These are phyloP conservation scores for Gymnosoma rotundatum DNA, from an alignment of 2,888 invertebrate species.

Conservation along the genomic window DNA sequence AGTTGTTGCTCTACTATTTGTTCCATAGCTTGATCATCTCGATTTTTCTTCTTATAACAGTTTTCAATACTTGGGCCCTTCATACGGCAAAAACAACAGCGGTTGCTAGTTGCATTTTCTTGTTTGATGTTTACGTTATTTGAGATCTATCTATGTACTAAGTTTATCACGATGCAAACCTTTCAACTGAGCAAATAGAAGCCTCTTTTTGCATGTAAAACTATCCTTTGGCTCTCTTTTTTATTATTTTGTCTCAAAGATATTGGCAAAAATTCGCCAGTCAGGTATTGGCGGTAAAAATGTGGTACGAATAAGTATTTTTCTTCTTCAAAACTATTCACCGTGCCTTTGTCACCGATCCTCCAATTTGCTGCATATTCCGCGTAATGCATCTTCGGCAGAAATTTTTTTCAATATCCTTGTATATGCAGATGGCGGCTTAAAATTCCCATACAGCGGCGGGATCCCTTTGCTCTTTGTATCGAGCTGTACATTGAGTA, in stretches of 20 bases:
- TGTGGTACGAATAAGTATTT: slow-evolving; percentile 10
- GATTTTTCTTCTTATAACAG: slow-evolving; percentile 25
- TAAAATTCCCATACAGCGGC: too few relatives aligned
- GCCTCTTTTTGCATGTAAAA: too few relatives aligned
- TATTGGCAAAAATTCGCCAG: background rate
- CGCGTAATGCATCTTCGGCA: slow-evolving; percentile 4
- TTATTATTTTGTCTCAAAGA: too few relatives aligned
- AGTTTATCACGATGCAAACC: slow-evolving; percentile 25
- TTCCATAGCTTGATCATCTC: background rate
- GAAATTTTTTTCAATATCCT: slow-evolving; percentile 15
- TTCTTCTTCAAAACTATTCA: too few relatives aligned
- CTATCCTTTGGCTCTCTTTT: too few relatives aligned
- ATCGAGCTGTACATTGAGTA: too few relatives aligned
- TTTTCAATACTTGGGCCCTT: slow-evolving; percentile 20
- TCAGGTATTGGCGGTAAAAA: slow-evolving; percentile 24
- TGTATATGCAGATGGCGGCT: background rate
- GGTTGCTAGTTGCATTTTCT: background rate
- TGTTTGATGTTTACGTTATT: slow-evolving; percentile 36
- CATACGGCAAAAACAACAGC: slow-evolving; percentile 13
- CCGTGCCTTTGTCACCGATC: too few relatives aligned
- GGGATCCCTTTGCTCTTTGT: too few relatives aligned
- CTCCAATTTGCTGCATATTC: too few relatives aligned
- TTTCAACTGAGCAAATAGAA: too few relatives aligned
- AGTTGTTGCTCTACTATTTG: background rate
- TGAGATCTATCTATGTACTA: slow-evolving; percentile 28